Base-by-base conservation (phyloP, 1,140 invertebrate genomes). In the Portunus trituberculatus region DNA sequence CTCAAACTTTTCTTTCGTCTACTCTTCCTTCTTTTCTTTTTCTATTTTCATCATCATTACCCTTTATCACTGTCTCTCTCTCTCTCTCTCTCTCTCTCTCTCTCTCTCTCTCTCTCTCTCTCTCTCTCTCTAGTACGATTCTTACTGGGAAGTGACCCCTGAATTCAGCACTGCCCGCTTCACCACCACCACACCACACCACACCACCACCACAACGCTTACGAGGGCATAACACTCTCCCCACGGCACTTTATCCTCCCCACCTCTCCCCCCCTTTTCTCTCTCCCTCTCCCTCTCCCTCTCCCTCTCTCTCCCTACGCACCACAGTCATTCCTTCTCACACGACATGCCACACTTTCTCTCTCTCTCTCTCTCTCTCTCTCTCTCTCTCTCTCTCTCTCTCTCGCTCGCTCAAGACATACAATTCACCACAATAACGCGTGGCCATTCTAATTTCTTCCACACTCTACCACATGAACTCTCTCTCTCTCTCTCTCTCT, bases 31-130 rank as follows among this genome's bases (percentile, higher is more conserved):
- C n/a, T n/a, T n/a, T n/a, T n/a, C n/a, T n/a, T n/a, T n/a, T n/a
- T n/a, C n/a, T n/a, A n/a, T n/a, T n/a, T n/a, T n/a, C n/a, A n/a
- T n/a, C n/a, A n/a, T n/a, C n/a, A n/a, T n/a, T n/a, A n/a, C 67
- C n/a, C 67, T 76, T 25, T 76, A 8, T 76, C 67, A n/a, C 67
- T 76, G 10, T 76, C 67, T 76, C 67, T 76, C 67, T 76, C 67
- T 76, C 67, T 76, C 20, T 59, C 52, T 59, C 67, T 76, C 67
- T 76, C 67, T 76, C 67, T 76, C 67, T 76, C 67, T 76, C 67
- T 76, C 67, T 76, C 67, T 76, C 67, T 76, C 67, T 76, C 67
- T 76, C 67, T 76, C 20, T 59, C 52, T 59, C 52, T 59, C 52
- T 59, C 52, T 59, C 52, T 59, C 52, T 59, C 52, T 59, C 52